phyloP scores from a whole-genome alignment of 1,140 invertebrate genomes.

The Pantala flavescens region DNA sequence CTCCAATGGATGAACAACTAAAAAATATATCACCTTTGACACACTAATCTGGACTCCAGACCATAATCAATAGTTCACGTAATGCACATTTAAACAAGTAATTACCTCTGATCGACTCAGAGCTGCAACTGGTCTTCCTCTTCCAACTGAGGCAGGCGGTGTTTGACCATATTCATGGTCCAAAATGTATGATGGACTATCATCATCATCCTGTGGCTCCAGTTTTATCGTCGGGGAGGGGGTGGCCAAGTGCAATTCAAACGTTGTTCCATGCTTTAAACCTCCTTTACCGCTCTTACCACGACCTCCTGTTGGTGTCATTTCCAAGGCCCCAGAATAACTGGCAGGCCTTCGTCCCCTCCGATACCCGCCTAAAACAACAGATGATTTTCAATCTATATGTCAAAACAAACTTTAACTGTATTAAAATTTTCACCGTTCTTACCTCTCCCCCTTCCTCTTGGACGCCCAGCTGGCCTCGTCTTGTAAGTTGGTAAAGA shows the following conservation, averaged over 20 bases:
- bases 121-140: neutral
- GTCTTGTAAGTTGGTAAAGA: neutral
- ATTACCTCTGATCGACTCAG: neutral
- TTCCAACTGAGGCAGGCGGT: slow-evolving; percentile 32
- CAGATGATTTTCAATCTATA: neutral
- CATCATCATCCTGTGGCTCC: neutral
- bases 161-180: slow-evolving; percentile 77
- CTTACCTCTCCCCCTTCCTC: neutral
- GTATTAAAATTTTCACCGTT: neutral
- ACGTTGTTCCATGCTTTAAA: neutral
- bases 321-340: neutral
- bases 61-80: too few species aligned
- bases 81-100: too few species aligned
- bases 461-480: neutral
- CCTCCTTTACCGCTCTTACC: neutral
- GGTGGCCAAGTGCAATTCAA: neutral
- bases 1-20: too few species aligned
- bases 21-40: too few species aligned
- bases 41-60: too few species aligned
- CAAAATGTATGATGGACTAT: slow-evolving; percentile 57
- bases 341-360: neutral
- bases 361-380: neutral
- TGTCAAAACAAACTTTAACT: neutral
- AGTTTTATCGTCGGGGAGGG: slow-evolving; percentile 9
- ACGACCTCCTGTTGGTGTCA: neutral